Base-by-base conservation (phyloP, 2,797 vertebrate genomes). In the Harpagifer antarcticus region DNA sequence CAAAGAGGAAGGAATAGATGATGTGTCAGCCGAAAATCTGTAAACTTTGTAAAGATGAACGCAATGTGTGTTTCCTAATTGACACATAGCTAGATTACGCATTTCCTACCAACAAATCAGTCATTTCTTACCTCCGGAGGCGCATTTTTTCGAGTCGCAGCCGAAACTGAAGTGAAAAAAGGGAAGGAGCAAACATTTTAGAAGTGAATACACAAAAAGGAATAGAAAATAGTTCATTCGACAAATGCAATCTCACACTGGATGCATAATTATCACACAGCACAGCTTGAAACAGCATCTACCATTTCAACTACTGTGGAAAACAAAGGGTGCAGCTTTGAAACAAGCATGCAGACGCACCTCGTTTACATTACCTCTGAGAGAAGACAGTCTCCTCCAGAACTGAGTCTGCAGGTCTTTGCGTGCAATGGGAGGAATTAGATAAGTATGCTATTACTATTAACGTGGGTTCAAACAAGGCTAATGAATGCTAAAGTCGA, bases 121-220 rank as follows among this genome's bases (percentile, higher is more conserved):
- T 53, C 9, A 43, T 59, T 56, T 76, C 88, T 93, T 80, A 96
- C 95, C 90, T 96, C 95, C 0, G 80, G 31, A 10, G 86, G 68
- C 44, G 78, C 76, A 87, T 92, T 87, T 89, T 91, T 94, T 65
- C 79, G 78, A 52, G 81, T 31, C 59, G 84, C 94, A 48, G 86
- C 13, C 0, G 81, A 79, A 86, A 91, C 94, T 96, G 71, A 12
- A 75, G 20, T 13, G 15, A 66, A 55, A 77, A 77, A 72, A 31
- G 1, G 1, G 6, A 31, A 27, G 15, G 64, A 67, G 61, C 8
- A 14, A 4, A 50, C 0, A 50, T 13, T 9, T 74, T 76, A 63
- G 14, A 63, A 61, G 56, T 37, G 20, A 68, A 75, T 2, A 61
- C n/a, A 31, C 5, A 27, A 33, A 12, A 3, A 54, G 5, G 8